These are phyloP conservation scores for Ochlodes sylvanus DNA, from an alignment of 2,888 invertebrate species.

Conservation along the genomic window DNA sequence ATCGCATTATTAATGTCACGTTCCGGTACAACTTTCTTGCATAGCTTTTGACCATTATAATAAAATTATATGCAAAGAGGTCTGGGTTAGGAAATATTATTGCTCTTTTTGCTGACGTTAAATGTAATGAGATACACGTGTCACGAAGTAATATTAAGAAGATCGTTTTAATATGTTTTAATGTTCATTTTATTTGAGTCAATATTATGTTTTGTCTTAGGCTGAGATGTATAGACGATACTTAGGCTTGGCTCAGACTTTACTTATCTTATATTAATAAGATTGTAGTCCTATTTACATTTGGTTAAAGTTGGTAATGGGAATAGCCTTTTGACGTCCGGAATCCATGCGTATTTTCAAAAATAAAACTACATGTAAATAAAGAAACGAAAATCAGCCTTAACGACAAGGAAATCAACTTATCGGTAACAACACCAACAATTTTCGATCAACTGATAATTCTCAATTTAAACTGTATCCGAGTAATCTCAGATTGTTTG, in stretches of 20 bases:
- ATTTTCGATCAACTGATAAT: conserved; percentile 3
- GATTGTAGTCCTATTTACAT: too few relatives aligned
- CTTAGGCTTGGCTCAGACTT: too few relatives aligned
- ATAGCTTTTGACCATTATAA: conserved; percentile 6
- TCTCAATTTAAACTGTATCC: conserved; percentile 6
- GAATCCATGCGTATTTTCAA: too few relatives aligned
- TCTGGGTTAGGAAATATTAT: not conserved
- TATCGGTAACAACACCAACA: not conserved
- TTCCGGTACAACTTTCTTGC: conserved; percentile 27
- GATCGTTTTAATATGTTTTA: not conserved
- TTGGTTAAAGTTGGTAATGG: too few relatives aligned
- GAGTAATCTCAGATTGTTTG: conserved; percentile 20
- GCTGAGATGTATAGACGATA: too few relatives aligned
- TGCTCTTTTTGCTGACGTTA: not conserved
- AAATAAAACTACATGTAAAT: not conserved
- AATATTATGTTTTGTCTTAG: not conserved
- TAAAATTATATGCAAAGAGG: conserved; percentile 5
- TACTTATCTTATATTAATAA: too few relatives aligned
- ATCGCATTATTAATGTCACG: conserved; percentile 37
- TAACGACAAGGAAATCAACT: not conserved
- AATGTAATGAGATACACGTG: not conserved
- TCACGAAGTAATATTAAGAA: not conserved
- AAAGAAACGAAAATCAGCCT: not conserved
- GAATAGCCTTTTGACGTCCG: too few relatives aligned
- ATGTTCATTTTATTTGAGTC: not conserved